Conservation (phyloP, 2,113 vertebrate species). For the Ahaetulla prasina region DNA sequence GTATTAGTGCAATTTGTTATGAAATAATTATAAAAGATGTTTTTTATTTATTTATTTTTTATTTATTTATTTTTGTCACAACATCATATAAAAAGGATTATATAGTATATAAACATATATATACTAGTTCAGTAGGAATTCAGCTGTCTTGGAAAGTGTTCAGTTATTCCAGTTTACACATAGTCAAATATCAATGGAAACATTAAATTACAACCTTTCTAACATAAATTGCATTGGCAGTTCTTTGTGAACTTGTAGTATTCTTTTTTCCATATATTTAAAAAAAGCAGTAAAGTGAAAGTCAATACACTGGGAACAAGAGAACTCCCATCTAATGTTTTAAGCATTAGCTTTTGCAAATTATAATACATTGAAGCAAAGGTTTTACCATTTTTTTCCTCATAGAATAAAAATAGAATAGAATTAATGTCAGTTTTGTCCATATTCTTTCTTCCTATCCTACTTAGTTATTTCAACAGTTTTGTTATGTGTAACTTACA, state of each 20-base stretch:
- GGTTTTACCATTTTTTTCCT: neutral
- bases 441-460: neutral
- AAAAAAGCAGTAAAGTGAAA: neutral
- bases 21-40: too few relatives aligned
- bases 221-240: neutral
- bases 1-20: neutral
- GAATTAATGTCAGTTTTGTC: neutral
- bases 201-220: neutral
- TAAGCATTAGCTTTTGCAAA: neutral
- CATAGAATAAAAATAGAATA: neutral
- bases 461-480: neutral
- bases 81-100: too few relatives aligned
- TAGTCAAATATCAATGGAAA: neutral
- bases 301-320: neutral
- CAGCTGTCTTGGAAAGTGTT: neutral
- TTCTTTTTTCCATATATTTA: neutral
- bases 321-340: neutral
- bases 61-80: too few relatives aligned
- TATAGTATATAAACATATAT: too few relatives aligned
- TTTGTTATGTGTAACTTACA: neutral
- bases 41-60: too few relatives aligned
- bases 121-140: neutral
- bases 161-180: neutral
- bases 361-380: neutral
- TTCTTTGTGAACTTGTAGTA: too few relatives aligned